A percentile compares a stretch with the other conserved stretches of the same genome.
Conservation (phyloP, 2,888 invertebrate genomes). For the Ophion costatus region DNA sequence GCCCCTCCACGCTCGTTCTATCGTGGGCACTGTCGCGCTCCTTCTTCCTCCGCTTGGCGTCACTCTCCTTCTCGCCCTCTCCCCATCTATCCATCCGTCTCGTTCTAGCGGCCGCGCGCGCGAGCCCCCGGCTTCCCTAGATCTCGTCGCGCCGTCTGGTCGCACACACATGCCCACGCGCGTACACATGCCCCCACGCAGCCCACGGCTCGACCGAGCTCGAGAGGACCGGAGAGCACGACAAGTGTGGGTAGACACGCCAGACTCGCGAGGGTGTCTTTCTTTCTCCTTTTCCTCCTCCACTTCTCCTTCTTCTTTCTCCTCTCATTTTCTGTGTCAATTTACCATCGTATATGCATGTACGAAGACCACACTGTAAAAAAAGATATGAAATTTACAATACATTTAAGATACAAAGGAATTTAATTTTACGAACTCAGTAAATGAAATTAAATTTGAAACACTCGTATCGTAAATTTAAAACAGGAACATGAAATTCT, state of each 20-base stretch:
- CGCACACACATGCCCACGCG: constrained; percentile 63
- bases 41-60: constrained; percentile 11
- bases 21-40: background rate
- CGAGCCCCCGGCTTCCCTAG: constrained; percentile 60
- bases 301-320: constrained; percentile 28
- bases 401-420: too few species aligned
- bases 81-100: constrained; percentile 41
- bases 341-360: background rate
- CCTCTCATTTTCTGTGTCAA: constrained; percentile 20
- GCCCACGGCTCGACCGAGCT: constrained; percentile 35
- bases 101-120: constrained; percentile 50
- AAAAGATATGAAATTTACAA: too few species aligned
- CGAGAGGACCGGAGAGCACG: constrained; percentile 55
- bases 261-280: constrained; percentile 64
- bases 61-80: constrained; percentile 42
- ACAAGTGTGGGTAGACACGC: constrained; percentile 60
- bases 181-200: constrained; percentile 59
- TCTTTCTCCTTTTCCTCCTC: constrained; percentile 43
- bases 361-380: too few species aligned
- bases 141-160: constrained; percentile 72
- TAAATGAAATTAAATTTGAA: too few species aligned
- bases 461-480: too few species aligned
- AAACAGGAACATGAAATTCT: too few species aligned
- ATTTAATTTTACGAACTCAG: too few species aligned
- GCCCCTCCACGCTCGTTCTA: constrained; percentile 11